Evolutionary conservation across 2,113 vertebrate genomes (phyloP), one percentile per base, ranked within the genome.

Genomic region (Numida meleagris): DNA sequence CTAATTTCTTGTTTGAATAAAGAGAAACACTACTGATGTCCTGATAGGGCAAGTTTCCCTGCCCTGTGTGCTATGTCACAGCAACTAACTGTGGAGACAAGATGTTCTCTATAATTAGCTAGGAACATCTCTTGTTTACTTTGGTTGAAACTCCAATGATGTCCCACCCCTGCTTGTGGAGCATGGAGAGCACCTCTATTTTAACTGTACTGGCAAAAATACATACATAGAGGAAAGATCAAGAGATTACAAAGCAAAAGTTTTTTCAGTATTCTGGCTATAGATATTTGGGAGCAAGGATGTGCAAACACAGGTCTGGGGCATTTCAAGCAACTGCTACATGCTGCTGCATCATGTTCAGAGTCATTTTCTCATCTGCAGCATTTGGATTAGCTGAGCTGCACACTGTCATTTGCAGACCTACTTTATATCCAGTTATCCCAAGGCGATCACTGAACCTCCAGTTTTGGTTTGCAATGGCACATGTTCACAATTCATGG

Each of bases 221-320:
- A 63, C 34, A 63, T n/a, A 63, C 34, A 67, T 33, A 33, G 50
- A n/a, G 25, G 12, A 23, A 53, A 91, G 89, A 93, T 95, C 0
- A 5, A 77, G 75, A 91, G 91, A 97, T 95, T 88, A 86, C 63
- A 85, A n/a, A 79, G 50, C 15, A 50, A 85, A 89, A 94, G 81
- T 55, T 87, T 92, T 82, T 93, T 73, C 91, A 90, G 87, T 23
- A 4, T 77, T 86, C 72, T 89, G 59, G 63, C 62, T 82, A 51
- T 16, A 89, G 29, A 85, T 73, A 74, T 82, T 9, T 42, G 29
- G 63, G 40, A 90, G 68, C 27, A 42, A 91, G 87, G 89, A 91
- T 95, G 51, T 88, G 89, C 73, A 83, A 9, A 95, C 91, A 67
- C 95, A 96, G 79, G 94, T 31, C 93, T 74, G 34, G 38, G 85